A percentile compares a stretch with the other conserved stretches of the same genome.
Evolutionary conservation across 2,797 vertebrate species (phyloP).

Genomic region (Poecile montanus): DNA sequence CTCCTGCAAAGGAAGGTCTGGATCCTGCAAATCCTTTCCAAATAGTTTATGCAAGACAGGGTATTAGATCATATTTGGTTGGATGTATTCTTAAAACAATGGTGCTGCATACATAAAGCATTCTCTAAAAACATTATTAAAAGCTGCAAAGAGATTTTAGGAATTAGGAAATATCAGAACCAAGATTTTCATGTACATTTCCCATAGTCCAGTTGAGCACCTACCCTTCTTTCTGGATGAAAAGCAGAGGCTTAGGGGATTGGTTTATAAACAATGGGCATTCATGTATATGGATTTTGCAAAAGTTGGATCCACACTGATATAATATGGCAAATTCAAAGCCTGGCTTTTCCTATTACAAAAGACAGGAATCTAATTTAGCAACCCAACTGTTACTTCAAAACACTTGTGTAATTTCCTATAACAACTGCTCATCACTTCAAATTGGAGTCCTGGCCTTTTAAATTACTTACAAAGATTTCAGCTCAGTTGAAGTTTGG

Average conservation of each 20-base stretch:
- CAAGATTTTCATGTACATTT: background rate
- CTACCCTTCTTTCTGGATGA: background rate
- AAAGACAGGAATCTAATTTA: slow-evolving; percentile 24
- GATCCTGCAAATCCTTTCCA: background rate
- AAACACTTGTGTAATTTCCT: slow-evolving; percentile 4
- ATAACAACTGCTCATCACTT: background rate
- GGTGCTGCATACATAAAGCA: background rate
- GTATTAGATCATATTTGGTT: background rate
- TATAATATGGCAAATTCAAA: background rate
- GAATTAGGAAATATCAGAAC: background rate
- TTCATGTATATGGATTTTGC: background rate
- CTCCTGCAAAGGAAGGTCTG: background rate
- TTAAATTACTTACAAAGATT: background rate
- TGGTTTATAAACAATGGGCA: background rate
- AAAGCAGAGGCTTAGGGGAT: background rate
- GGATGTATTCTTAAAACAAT: background rate
- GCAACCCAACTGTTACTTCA: background rate
- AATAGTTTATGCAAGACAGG: background rate
- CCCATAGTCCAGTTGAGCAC: background rate
- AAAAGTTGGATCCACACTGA: background rate
- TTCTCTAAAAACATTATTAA: background rate
- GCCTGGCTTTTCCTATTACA: background rate
- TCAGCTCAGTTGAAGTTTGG: background rate
- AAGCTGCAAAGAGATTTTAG: background rate
- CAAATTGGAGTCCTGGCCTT: background rate